phyloP scores from a whole-genome alignment of 2,113 vertebrate genomes.

The Columba janthina region DNA sequence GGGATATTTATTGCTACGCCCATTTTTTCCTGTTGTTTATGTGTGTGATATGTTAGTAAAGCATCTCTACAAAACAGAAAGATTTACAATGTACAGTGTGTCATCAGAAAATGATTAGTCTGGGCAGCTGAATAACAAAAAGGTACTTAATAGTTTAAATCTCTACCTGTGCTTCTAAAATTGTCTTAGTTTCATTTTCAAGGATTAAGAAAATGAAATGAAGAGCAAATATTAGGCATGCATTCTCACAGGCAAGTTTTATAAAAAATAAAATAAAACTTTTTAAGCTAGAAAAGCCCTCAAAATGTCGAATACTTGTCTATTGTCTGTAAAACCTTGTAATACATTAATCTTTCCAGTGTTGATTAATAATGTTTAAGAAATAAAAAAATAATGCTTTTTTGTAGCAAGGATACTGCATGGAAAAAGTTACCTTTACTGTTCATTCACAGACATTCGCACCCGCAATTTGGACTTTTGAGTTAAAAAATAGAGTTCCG shows the following conservation, averaged over 20 bases:
- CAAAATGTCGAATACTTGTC: background rate
- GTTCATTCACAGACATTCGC: background rate
- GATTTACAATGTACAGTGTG: background rate
- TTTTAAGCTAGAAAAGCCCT: background rate
- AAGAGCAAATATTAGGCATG: background rate
- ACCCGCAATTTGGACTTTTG: background rate
- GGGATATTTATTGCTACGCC: slow-evolving; percentile 2
- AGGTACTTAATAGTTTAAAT: slow-evolving; percentile 22
- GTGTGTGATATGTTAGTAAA: background rate
- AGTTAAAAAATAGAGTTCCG: background rate
- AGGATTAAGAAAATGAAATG: slow-evolving; percentile 12
- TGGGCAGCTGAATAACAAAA: slow-evolving; percentile 28
- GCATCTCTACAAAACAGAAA: slow-evolving; percentile 59
- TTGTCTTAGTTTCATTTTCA: slow-evolving; percentile 22
- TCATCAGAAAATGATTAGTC: slow-evolving; percentile 33
- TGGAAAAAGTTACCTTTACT: background rate
- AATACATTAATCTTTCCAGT: background rate
- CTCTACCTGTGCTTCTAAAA: slow-evolving; percentile 8
- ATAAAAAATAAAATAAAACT: background rate
- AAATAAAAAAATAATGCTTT: background rate
- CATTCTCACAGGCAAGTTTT: background rate
- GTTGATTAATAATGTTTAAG: background rate
- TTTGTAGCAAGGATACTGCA: background rate
- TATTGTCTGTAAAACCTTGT: background rate
- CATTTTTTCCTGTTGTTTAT: background rate